Percentiles rank a stretch among this genome's conserved stretches.
Evolutionary conservation across 1,140 invertebrate species (phyloP).

Genomic region (Heliconius himera): DNA sequence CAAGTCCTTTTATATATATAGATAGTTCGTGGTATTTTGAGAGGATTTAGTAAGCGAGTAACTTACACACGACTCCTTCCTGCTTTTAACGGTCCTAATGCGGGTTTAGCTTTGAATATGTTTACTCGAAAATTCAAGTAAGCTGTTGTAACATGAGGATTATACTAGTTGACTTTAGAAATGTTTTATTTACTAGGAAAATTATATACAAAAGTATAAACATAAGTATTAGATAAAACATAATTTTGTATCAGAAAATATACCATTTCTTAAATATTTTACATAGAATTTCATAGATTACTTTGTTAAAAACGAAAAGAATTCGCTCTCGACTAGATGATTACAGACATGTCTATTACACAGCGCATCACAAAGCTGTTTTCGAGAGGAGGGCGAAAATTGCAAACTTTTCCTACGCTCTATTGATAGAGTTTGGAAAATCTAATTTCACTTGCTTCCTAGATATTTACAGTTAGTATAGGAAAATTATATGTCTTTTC

Average conservation of each 20-base stretch:
- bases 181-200: not conserved
- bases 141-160: not conserved
- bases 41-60: not conserved
- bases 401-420: not conserved
- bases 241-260: too few species aligned
- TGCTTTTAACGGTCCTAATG: not conserved
- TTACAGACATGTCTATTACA: constrained; percentile 3
- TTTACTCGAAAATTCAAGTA: not conserved
- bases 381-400: not conserved
- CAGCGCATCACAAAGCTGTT: not conserved
- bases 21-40: not conserved
- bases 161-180: not conserved
- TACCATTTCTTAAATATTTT: not conserved
- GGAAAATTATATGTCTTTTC: not conserved
- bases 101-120: not conserved
- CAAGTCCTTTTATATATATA: too few species aligned
- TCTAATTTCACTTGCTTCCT: not conserved
- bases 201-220: too few species aligned
- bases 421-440: not conserved
- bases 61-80: not conserved
- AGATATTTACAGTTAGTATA: not conserved
- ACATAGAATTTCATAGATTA: not conserved
- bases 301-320: not conserved
- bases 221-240: too few species aligned
- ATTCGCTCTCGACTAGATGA: not conserved